Percentiles rank a stretch among this genome's conserved stretches.
Evolutionary conservation across 2,888 invertebrate species (phyloP).

Genomic region (Agrochola lota): DNA sequence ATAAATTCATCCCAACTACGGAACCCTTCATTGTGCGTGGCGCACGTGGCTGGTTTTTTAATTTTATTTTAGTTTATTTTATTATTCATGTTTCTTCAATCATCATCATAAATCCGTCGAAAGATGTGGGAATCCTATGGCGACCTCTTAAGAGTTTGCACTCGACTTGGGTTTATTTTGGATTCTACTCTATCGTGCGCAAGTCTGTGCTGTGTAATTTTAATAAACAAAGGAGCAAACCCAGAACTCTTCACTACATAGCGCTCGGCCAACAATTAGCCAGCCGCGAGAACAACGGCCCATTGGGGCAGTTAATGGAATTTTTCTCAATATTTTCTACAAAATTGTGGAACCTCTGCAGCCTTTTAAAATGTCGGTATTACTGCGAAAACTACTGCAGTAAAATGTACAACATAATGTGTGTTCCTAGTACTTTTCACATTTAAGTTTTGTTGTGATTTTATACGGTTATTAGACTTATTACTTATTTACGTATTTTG

Average conservation of each 20-base stretch:
- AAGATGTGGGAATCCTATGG: neutral
- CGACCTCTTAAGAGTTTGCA: neutral
- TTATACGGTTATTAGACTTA: conserved; percentile 5
- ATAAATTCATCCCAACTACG: too few species aligned
- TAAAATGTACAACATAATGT: conserved; percentile 22
- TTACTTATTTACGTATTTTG: neutral
- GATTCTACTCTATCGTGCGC: neutral
- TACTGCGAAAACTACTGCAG: conserved; percentile 17
- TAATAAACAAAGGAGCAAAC: neutral
- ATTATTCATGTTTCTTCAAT: neutral
- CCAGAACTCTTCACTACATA: neutral
- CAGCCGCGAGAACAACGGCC: neutral
- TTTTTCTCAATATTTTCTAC: conserved; percentile 25
- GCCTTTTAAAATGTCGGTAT: conserved; percentile 17
- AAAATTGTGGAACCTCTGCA: conserved; percentile 13
- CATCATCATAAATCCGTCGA: neutral
- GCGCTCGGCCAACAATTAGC: conserved; percentile 19
- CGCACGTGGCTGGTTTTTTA: too few species aligned
- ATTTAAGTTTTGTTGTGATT: conserved; percentile 21
- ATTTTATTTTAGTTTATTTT: too few species aligned
- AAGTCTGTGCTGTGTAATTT: neutral
- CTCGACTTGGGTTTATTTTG: neutral
- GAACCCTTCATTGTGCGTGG: too few species aligned
- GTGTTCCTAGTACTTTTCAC: conserved; percentile 7
- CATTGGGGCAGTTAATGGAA: conserved; percentile 7